Percentiles rank a stretch among this genome's conserved stretches.
phyloP scores from a whole-genome alignment of 1,140 invertebrate genomes.

The Anastrepha obliqua region DNA sequence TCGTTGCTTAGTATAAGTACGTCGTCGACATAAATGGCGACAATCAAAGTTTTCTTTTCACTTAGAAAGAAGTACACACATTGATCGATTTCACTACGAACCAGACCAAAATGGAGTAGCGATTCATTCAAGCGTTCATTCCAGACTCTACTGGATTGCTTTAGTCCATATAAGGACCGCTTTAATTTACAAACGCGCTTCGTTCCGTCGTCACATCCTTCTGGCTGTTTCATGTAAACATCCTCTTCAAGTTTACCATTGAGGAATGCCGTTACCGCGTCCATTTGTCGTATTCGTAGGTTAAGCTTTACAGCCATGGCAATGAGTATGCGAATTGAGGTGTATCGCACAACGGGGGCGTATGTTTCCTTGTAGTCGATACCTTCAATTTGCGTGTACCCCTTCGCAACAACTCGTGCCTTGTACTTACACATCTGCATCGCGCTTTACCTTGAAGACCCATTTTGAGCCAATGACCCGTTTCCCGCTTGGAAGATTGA shows the following conservation, averaged over 20 bases:
- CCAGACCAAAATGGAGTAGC: conserved; percentile 58
- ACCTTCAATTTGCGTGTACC: conserved; percentile 44
- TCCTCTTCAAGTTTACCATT: conserved; percentile 23
- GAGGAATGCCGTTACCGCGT: conserved; percentile 60
- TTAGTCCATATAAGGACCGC: conserved; percentile 65
- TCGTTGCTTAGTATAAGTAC: conserved; percentile 23
- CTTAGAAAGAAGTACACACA: conserved; percentile 55
- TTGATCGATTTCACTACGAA: conserved; percentile 55
- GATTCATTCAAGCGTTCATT: conserved; percentile 61
- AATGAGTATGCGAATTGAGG: conserved; percentile 58
- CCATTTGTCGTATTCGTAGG: conserved; percentile 63
- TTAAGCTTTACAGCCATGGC: conserved; percentile 58
- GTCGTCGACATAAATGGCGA: conserved; percentile 57
- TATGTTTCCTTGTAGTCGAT: conserved; percentile 54
- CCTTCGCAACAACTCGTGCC: conserved; percentile 65
- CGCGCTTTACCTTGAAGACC: conserved; percentile 55
- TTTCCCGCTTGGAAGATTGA: not conserved
- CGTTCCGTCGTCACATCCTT: conserved; percentile 58
- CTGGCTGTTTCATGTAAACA: conserved; percentile 68
- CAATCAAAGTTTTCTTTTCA: not conserved
- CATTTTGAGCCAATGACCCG: conserved; percentile 39
- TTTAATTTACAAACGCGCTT: conserved; percentile 60
- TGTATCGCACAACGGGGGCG: conserved; percentile 36
- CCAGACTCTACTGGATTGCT: conserved; percentile 63
- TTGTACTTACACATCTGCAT: conserved; percentile 60